These are phyloP conservation scores for Zootermopsis nevadensis DNA, from an alignment of 2,888 invertebrate genomes.

Conservation along the genomic window DNA sequence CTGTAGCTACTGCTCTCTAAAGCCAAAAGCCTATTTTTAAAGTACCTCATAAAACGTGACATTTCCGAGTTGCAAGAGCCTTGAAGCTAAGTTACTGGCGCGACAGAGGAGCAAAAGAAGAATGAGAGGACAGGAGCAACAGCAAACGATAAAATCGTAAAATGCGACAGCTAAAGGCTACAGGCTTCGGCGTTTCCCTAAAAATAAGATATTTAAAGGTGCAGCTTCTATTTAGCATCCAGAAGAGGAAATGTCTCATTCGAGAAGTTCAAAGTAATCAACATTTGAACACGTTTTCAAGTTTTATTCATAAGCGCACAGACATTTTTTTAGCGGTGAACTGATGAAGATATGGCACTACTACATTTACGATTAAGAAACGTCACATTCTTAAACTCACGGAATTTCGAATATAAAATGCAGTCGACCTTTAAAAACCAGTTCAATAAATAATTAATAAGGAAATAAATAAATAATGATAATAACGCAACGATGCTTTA, in stretches of 20 bases:
- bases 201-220: not conserved
- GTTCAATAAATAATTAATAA: too few relatives aligned
- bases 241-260: not conserved
- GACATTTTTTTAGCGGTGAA: too few relatives aligned
- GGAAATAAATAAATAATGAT: too few relatives aligned
- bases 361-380: too few relatives aligned
- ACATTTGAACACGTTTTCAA: too few relatives aligned
- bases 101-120: not conserved
- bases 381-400: too few relatives aligned
- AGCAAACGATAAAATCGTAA: not conserved
- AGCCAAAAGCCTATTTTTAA: conserved; percentile 44
- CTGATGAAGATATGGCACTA: too few relatives aligned
- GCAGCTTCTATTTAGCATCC: not conserved
- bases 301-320: too few relatives aligned
- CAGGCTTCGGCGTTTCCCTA: not conserved
- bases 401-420: too few relatives aligned
- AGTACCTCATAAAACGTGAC: conserved; percentile 47
- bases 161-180: not conserved
- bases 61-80: conserved; percentile 35
- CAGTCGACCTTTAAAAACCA: too few relatives aligned
- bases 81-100: conserved; percentile 15
- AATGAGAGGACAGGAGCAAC: not conserved
- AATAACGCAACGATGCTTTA: too few relatives aligned
- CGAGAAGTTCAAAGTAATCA: too few relatives aligned
- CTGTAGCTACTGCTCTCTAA: not conserved